These are phyloP conservation scores for Okapia johnstoni DNA, from an alignment of 2,113 vertebrate genomes.

Conservation along the genomic window DNA sequence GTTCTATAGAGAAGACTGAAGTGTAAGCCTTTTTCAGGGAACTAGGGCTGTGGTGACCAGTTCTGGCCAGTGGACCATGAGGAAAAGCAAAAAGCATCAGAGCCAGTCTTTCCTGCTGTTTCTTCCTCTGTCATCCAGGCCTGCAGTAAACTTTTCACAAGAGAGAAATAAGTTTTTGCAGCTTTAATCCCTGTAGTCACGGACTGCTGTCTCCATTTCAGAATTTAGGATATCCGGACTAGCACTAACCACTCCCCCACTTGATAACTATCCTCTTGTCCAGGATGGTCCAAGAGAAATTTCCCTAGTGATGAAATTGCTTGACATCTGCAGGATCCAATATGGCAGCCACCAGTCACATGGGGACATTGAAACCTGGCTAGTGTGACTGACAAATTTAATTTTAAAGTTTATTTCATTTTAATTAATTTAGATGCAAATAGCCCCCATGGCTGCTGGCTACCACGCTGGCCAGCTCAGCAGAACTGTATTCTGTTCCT, in stretches of 20 bases:
- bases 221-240: background rate
- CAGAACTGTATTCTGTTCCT: background rate
- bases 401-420: background rate
- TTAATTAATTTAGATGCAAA: background rate
- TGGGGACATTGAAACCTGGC: background rate
- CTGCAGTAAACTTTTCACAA: too few species aligned
- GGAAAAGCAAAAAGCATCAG: background rate
- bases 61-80: background rate
- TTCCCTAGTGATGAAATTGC: background rate
- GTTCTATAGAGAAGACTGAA: background rate
- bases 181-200: background rate
- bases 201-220: background rate
- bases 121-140: background rate
- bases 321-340: background rate
- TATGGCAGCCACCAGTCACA: background rate
- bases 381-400: background rate
- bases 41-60: background rate
- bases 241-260: background rate
- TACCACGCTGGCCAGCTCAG: too few species aligned
- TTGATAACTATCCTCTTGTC: too few species aligned
- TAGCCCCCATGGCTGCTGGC: background rate
- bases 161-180: background rate
- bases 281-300: fast-evolving
- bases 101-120: background rate
- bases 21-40: background rate